phyloP scores from a whole-genome alignment of 2,113 vertebrate species.

The Peromyscus californicus region DNA sequence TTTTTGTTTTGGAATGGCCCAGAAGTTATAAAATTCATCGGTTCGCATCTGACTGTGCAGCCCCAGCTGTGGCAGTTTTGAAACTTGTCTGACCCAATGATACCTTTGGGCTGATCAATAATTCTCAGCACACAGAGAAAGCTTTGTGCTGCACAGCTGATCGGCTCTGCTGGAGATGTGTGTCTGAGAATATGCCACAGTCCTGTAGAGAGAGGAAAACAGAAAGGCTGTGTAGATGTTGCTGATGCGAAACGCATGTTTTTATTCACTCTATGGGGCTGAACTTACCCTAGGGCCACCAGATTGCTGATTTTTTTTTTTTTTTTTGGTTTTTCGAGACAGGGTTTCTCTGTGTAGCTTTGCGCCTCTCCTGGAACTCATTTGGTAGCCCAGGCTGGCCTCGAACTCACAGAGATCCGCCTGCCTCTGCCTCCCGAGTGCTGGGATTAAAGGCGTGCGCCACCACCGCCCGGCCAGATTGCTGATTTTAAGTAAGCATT shows the following conservation, averaged over 20 bases:
- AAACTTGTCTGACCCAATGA: conserved; percentile 45
- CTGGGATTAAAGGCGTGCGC: too few relatives aligned
- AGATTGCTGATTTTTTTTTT: neutral
- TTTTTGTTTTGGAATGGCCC: conserved; percentile 3
- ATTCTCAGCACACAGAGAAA: conserved; percentile 31
- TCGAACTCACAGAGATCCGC: too few relatives aligned
- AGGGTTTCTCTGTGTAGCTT: too few relatives aligned
- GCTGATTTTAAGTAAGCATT: neutral
- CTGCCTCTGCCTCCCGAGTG: too few relatives aligned
- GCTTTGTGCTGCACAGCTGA: conserved; percentile 49
- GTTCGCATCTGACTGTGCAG: neutral
- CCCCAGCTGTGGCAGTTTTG: neutral
- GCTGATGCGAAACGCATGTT: conserved; percentile 46
- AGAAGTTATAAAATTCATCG: neutral
- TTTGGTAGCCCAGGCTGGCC: too few relatives aligned
- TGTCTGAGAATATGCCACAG: neutral
- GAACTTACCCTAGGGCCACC: neutral
- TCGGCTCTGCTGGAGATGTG: neutral
- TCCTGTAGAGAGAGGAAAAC: conserved; percentile 48
- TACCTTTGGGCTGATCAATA: conserved; percentile 51
- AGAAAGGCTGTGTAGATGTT: neutral
- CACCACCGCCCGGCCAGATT: too few relatives aligned
- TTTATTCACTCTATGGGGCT: neutral
- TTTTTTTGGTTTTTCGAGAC: too few relatives aligned
- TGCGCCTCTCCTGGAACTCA: too few relatives aligned